These are phyloP conservation scores for Pollenia angustigena DNA, from an alignment of 2,888 invertebrate species.

Conservation along the genomic window DNA sequence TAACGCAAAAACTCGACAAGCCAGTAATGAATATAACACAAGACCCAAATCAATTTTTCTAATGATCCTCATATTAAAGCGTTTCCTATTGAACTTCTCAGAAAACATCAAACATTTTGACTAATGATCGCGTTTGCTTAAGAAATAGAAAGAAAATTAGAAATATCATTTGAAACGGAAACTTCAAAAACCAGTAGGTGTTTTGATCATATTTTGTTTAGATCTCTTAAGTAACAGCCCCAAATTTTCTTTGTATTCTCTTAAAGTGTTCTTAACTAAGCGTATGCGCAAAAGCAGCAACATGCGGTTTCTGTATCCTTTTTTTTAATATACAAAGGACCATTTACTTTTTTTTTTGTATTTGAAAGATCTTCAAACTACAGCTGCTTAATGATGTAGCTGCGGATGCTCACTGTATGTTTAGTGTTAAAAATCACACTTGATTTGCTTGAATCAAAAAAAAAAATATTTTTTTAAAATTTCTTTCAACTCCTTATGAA, in stretches of 20 bases:
- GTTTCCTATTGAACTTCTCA: slow-evolving; percentile 6
- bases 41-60: slow-evolving; percentile 66
- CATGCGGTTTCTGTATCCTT: slow-evolving; percentile 57
- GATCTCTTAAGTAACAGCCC: slow-evolving; percentile 51
- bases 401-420: slow-evolving; percentile 18
- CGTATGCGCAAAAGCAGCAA: not conserved
- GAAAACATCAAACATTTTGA: slow-evolving; percentile 50
- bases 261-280: not conserved
- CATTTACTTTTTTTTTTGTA: not conserved
- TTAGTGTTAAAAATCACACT: slow-evolving; percentile 72
- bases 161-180: slow-evolving; percentile 15
- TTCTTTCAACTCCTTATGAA: slow-evolving; percentile 19
- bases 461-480: not conserved
- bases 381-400: slow-evolving; percentile 66
- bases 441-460: slow-evolving; percentile 36
- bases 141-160: no score
- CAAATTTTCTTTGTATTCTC: slow-evolving; percentile 15
- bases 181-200: slow-evolving; percentile 63
- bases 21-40: not conserved
- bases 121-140: slow-evolving; percentile 41
- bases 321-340: slow-evolving; percentile 41
- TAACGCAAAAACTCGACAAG: not conserved
- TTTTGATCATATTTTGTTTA: slow-evolving; percentile 67
- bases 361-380: slow-evolving; percentile 13
- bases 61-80: slow-evolving; percentile 68